These are phyloP conservation scores for Corythaixoides concolor DNA, from an alignment of 2,113 vertebrate genomes.

Conservation along the genomic window DNA sequence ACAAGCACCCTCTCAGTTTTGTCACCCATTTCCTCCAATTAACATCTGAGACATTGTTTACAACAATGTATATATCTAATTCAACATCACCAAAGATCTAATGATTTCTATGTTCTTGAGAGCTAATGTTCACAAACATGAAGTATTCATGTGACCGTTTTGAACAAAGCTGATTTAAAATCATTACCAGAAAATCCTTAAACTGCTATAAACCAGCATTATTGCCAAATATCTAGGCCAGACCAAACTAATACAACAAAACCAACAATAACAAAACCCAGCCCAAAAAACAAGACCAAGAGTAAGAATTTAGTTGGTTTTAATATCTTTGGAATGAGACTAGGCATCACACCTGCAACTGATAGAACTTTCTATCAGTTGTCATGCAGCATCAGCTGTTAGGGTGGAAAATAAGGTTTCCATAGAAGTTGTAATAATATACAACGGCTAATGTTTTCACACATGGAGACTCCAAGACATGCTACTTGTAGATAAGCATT, in stretches of 20 bases:
- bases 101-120: neutral
- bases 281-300: neutral
- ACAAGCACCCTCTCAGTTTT: neutral
- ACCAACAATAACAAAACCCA: neutral
- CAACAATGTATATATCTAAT: neutral
- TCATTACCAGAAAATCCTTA: neutral
- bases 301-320: neutral
- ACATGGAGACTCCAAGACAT: neutral
- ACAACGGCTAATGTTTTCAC: neutral
- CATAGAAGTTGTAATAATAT: neutral
- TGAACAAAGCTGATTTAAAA: neutral
- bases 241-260: neutral
- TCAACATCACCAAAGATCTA: neutral
- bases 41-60: neutral
- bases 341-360: neutral
- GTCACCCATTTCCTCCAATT: neutral
- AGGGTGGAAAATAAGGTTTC: neutral
- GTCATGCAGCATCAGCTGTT: neutral
- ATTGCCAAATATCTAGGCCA: neutral
- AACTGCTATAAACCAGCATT: neutral
- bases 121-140: neutral
- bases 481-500: fast-evolving
- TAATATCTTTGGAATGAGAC: neutral
- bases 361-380: neutral
- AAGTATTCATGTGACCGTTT: neutral